Base-by-base conservation (phyloP, 2,888 invertebrate genomes). In the Aleiodes testaceus region DNA sequence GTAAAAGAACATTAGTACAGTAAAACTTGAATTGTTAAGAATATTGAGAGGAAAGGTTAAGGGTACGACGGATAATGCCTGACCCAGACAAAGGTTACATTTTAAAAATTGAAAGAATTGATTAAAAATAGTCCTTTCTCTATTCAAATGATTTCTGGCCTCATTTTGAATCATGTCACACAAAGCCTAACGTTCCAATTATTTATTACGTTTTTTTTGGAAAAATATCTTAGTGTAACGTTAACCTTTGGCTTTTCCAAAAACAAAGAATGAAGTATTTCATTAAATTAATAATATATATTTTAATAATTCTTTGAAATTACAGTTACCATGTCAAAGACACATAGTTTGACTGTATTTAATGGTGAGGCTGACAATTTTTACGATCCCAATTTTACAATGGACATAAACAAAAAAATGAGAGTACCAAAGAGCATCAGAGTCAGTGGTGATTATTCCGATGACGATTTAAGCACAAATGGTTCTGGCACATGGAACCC, bases 391-490 rank as follows among this genome's bases (percentile, higher is more conserved):
- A 91, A 92, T 81, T 95, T 91, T 83, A 93, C 93, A 73, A 92
- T 93, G 64, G 93, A 94, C 82, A 94, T 95, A 74, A 94, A 92
- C 81, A 92, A 93, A 80, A 92, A 92, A 87, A 95, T 95, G 95
- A 92, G 93, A 78, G 94, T 95, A 12, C 95, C 95, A 0, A 93
- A 93, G 81, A 91, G 92, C 79, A 93, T 94, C 74, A 91, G 94
- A 88, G 93, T 96, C 69, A 92, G 91, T 77, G 93, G 93, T 12
- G 92, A 92, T 81, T 90, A 89, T 78, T 89, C 89, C 20, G 91
- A 92, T 68, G 93, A 94, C 66, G 86, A 89, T 55, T 89, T 91
- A 7, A 92, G 92, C 76, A 88, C 90, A 68, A 91, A 91, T 75
- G 89, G 89, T 74, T 90, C 85, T 52, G 42, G 45, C 5, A 79